Evolutionary conservation across 2,888 invertebrate species (phyloP), one percentile per base, ranked within the genome.

Genomic region (Maniola hyperantus): DNA sequence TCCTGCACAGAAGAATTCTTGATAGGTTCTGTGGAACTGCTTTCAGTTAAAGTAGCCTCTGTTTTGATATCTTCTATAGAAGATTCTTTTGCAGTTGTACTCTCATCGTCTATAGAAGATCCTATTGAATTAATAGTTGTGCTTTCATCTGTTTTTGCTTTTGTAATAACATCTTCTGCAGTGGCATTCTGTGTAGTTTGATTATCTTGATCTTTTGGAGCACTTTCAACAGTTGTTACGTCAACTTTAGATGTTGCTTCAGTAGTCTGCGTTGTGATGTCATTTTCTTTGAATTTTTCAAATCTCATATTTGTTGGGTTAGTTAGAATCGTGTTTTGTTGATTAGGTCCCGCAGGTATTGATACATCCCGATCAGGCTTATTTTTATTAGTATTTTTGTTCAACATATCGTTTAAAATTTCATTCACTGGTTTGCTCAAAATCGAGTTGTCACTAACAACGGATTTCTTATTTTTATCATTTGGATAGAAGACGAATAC

Each of bases 401-500:
- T 13, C 8, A 26, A 4, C 20, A 33, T 51, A 20, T 60, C 59
- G 46, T 60, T 34, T n/a, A 60, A 34, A 36, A 34, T 60, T 11
- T 54, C 20, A 15, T 58, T 66, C 18, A 10, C 51, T 46, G 59
- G 67, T 39, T 39, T 64, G 1, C 11, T 26, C 20, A 11, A 11
- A 53, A 15, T 11, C 18, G 44, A 64, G 8, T 36, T 62, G 6
- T 66, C 50, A 33, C 60, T 20, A 15, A 55, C 11, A 51, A 36
- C 13, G 4, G 65, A 26, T 39, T 67, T 55, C 54, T 64, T 36
- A 10, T 44, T 42, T 64, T 67, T 53, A 8, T 68, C 71, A 5
- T 73, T 76, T 4, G 79, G 76, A 64, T 83, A 79, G 55, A 87
- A 86, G 50, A 88, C 77, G 59, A 80, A 89, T 46, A 88, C 74